Percentiles rank a stretch among this genome's conserved stretches.
Evolutionary conservation across 2,113 vertebrate species (phyloP).

Genomic region (Nestor notabilis): DNA sequence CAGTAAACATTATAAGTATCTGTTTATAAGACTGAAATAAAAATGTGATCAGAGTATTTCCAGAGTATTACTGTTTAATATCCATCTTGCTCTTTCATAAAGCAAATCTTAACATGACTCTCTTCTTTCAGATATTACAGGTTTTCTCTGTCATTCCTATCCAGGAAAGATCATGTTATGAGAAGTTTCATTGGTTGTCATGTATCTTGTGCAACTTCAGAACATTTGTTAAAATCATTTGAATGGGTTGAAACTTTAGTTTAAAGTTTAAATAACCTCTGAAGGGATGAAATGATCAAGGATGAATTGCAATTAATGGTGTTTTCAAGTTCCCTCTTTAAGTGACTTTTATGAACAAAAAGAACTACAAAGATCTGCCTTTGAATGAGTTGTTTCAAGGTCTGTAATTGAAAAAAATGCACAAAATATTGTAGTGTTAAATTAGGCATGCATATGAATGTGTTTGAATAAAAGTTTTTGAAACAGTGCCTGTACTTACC

Average conservation of each 20-base stretch:
- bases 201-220: conserved; percentile 11
- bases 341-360: conserved; percentile 33
- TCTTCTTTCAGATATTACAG: neutral
- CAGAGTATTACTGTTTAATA: neutral
- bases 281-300: conserved; percentile 39
- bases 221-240: conserved; percentile 1
- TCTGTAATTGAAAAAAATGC: conserved; percentile 35
- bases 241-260: conserved; percentile 46
- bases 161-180: neutral
- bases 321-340: conserved; percentile 42
- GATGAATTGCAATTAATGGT: neutral
- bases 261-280: conserved; percentile 50
- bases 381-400: conserved; percentile 27
- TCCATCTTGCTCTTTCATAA: neutral
- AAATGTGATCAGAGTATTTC: neutral
- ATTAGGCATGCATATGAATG: neutral
- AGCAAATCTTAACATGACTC: neutral
- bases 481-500: neutral
- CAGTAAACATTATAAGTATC: neutral
- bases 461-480: neutral
- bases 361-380: conserved; percentile 29
- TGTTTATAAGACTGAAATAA: neutral
- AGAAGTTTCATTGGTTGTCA: neutral
- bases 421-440: neutral
- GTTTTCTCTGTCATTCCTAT: neutral